phyloP scores from a whole-genome alignment of 2,888 invertebrate species.

The Drosophila anomalata region DNA sequence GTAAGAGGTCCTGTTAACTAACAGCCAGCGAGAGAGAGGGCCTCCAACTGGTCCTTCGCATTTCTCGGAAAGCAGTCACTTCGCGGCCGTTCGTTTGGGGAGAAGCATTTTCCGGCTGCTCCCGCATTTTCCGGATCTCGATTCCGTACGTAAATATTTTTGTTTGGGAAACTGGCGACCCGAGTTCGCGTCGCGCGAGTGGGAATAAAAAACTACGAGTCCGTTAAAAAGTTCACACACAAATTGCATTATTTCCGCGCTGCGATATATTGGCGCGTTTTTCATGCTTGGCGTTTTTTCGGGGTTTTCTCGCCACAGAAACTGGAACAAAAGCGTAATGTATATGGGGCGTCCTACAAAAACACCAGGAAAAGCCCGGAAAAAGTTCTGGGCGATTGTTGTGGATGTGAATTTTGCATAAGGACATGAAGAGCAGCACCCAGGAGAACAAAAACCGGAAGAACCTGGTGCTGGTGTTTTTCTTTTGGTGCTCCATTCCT shows the following conservation, averaged over 20 bases:
- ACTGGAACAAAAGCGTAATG: constrained; percentile 42
- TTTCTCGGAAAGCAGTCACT: constrained; percentile 26
- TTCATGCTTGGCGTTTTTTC: constrained; percentile 38
- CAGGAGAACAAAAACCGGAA: constrained; percentile 29
- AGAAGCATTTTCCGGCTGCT: constrained; percentile 16
- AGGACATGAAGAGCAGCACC: constrained; percentile 46
- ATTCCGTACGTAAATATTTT: constrained; percentile 68
- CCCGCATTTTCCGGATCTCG: constrained; percentile 7
- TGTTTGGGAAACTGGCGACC: constrained; percentile 64
- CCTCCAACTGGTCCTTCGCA: constrained; percentile 15
- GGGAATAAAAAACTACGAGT: constrained; percentile 49
- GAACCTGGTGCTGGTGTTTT: constrained; percentile 1
- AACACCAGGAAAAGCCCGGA: constrained; percentile 23
- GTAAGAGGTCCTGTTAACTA: constrained; percentile 29
- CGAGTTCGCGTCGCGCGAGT: constrained; percentile 3
- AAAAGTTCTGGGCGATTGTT: constrained; percentile 58
- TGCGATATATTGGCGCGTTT: constrained; percentile 68
- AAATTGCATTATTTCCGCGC: constrained; percentile 71
- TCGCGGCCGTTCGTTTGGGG: constrained; percentile 30
- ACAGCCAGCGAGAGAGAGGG: constrained; percentile 20
- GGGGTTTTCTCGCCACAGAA: neutral
- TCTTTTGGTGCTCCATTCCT: neutral
- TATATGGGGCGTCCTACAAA: constrained; percentile 43
- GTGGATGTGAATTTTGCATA: constrained; percentile 61
- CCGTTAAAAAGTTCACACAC: constrained; percentile 75